These are phyloP conservation scores for Falco biarmicus DNA, from an alignment of 2,797 vertebrate genomes.

Conservation along the genomic window DNA sequence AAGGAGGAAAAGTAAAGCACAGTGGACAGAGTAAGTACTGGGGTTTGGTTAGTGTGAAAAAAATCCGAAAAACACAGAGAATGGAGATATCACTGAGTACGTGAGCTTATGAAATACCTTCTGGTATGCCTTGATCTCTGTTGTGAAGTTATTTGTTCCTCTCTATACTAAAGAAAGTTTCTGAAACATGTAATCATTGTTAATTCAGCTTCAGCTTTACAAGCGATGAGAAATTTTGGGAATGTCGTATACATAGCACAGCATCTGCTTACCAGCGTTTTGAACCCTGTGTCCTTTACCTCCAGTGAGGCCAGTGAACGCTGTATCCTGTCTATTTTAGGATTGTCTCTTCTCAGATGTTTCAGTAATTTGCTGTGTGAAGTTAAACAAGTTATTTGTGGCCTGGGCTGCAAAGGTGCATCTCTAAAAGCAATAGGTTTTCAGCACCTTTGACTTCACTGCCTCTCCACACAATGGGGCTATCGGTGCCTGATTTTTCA, in stretches of 20 bases:
- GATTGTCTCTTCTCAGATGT: constrained; percentile 58
- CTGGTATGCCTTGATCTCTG: neutral
- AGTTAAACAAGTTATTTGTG: constrained; percentile 46
- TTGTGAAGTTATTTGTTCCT: neutral
- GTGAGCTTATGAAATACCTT: neutral
- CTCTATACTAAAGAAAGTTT: neutral
- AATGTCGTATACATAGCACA: neutral
- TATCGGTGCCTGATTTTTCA: neutral
- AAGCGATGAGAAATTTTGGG: neutral
- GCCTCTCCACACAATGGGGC: neutral
- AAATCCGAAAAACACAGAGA: neutral
- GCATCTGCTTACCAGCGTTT: constrained; percentile 28
- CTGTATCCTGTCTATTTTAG: constrained; percentile 60
- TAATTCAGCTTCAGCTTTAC: constrained; percentile 22
- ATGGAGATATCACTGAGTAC: neutral
- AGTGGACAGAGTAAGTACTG: neutral
- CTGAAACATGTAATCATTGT: neutral
- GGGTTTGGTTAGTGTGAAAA: neutral
- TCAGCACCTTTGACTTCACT: neutral
- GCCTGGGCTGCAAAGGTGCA: neutral
- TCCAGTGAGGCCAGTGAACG: constrained; percentile 39
- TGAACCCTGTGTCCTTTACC: constrained; percentile 52
- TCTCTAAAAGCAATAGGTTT: no score
- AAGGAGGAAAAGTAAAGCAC: neutral
- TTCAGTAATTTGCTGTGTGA: constrained; percentile 60